Base-by-base conservation (phyloP, 2,888 invertebrate species). In the Brachylomia viminalis region DNA sequence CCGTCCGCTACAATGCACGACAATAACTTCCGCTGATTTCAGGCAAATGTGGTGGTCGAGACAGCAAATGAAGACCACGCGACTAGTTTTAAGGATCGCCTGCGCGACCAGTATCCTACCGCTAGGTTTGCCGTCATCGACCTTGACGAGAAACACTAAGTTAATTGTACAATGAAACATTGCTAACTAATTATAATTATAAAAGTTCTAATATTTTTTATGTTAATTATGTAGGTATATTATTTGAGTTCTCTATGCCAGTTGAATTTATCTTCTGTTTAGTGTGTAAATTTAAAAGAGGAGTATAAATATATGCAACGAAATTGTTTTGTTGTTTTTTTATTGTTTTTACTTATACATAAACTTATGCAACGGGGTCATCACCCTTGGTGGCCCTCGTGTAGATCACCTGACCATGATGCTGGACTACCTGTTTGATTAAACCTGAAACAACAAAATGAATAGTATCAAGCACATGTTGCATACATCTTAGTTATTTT, bases 351-450 rank as follows among this genome's bases (percentile, higher is more conserved):
- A 92, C 94, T 95, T 95, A 95, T 92, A 88, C 93, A 94, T 95
- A 92, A 94, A 79, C 83, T 97, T 98, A 98, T 90, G 98, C 97
- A 92, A 97, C 97, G 82, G 97, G 98, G 93, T 99, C 99, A 93
- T 99, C 99, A 90, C 98, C 99, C 97, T 99, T 99, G 64, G 99
- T 99, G 77, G 99, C 98, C 93, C 99, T 97, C 52, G 99, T 99
- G 97, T 99, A 99, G 95, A 99, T 99, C 85, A 99, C 97, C 96
- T 99, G 99, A 72, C 99, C 98, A 94, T 98, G 98, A 95, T 99
- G 99, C 95, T 99, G 98, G 80, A 99, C 98, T 85, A 99, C 99
- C 96, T 99, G 99, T 93, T 98, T 99, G 93, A 99, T 99, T 91
- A 99, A 96, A 92, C 99, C 98, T 99, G 96, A 1, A 92, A 88